Base-by-base conservation (phyloP, 2,113 vertebrate species). In the Stigmatopora argus region DNA sequence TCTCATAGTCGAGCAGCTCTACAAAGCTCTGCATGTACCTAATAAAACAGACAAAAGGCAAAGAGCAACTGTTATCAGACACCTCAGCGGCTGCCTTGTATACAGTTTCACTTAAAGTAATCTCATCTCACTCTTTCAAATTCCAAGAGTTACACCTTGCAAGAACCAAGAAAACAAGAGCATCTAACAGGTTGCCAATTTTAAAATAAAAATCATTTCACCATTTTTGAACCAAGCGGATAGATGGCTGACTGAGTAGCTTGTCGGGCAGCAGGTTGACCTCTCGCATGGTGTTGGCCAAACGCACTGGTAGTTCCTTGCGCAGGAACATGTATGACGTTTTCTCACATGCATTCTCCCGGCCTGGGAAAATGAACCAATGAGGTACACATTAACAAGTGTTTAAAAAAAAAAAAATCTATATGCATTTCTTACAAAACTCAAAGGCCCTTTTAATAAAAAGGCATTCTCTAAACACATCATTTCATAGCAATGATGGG, bases 21-120 rank as follows among this genome's bases (percentile, higher is more conserved):
- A 96, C 90, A 56, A 98, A 98, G 78, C 95, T 98, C 85, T 98
- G 95, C 93, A 95, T 96, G 68, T 98, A 98, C 95, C 95, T 98
- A 71, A 80, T 81, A 83, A 49, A 81, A 57, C 17, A 72, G 51
- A 48, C 41, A 58, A 0, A 60, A 51, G 47, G 55, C 67, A 74
- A 80, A 74, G 48, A 65, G 45, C 58, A 69, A 41, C n/a, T 34
- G 0, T 14, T 0, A 5, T 21, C 26, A 41, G 59, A 67, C 73
- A 73, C 31, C 44, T 52, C 44, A 69, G 7, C 2, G 15, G 7
- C 6, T 7, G 45, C 7, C 0, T 11, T 26, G 34, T 11, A 12
- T 45, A 47, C 46, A 26, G n/a, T 11, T 17, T 34, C 5, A 31
- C 14, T 56, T 15, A 3, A 13, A 26, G 19, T 55, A 26, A 26